Evolutionary conservation across 2,113 vertebrate species (phyloP).

Genomic region (Xyliphius kryptos): DNA sequence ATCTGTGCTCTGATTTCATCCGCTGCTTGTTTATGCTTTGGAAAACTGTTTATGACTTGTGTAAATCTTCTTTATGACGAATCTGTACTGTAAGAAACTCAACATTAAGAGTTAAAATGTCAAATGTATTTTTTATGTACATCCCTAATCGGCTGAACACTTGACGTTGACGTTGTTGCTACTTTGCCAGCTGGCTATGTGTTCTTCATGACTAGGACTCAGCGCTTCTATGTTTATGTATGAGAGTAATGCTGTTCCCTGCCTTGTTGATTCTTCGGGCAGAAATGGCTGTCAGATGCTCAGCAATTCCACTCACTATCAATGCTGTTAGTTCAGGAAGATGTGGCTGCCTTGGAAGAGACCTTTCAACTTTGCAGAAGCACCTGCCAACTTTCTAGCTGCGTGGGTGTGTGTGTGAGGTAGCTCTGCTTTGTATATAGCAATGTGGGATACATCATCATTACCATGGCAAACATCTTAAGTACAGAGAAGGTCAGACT

Average conservation of each 20-base stretch:
- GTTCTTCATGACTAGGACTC: not conserved
- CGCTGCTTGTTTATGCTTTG: too few species aligned
- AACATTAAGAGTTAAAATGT: too few species aligned
- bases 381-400: conserved; percentile 16
- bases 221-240: not conserved
- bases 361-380: conserved; percentile 3
- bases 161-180: not conserved
- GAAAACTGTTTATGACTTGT: too few species aligned
- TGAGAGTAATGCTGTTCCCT: not conserved
- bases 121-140: too few species aligned
- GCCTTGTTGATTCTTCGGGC: conserved; percentile 13
- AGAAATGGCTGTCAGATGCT: conserved; percentile 4
- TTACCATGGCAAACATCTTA: conserved; percentile 8
- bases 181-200: conserved; percentile 5
- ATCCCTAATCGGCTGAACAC: too few species aligned
- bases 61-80: too few species aligned
- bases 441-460: conserved; percentile 25
- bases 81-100: too few species aligned
- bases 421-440: conserved; percentile 5
- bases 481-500: conserved; percentile 3
- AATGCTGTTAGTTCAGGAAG: not conserved
- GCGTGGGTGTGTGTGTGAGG: conserved; percentile 22
- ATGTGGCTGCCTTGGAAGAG: conserved; percentile 1
- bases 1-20: too few species aligned
- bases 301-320: conserved; percentile 4